Conservation (phyloP, 2,888 invertebrate species). For the Heliconius ethilla region DNA sequence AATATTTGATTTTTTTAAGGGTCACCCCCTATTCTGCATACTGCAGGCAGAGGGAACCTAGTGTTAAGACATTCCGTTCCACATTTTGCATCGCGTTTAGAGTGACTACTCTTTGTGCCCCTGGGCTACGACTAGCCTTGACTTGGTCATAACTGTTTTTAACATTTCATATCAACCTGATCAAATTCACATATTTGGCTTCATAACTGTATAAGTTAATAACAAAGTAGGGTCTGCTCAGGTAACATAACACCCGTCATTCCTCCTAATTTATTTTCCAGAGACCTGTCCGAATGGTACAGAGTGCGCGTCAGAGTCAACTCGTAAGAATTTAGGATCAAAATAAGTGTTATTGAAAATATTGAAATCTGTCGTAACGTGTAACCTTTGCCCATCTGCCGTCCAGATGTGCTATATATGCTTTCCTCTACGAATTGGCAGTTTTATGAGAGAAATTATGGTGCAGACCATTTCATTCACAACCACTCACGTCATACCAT, state of each 20-base stretch:
- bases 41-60: too few species aligned
- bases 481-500: constrained; percentile 38
- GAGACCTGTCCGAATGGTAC: constrained; percentile 90
- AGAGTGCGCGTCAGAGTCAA: constrained; percentile 92
- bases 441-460: constrained; percentile 55
- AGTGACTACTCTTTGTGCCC: too few species aligned
- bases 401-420: constrained; percentile 77
- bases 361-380: constrained; percentile 78
- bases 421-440: constrained; percentile 76
- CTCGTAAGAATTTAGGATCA: constrained; percentile 87
- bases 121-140: too few species aligned
- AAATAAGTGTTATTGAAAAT: constrained; percentile 76
- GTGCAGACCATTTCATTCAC: constrained; percentile 35
- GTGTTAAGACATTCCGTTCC: too few species aligned
- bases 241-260: constrained; percentile 68
- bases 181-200: constrained; percentile 3
- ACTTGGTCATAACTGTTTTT: not conserved
- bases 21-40: too few species aligned
- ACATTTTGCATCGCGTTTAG: too few species aligned
- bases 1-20: not conserved
- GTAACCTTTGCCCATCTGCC: constrained; percentile 78
- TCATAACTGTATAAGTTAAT: constrained; percentile 9
- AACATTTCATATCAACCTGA: not conserved
- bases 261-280: constrained; percentile 80
- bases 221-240: constrained; percentile 40